A percentile compares a stretch with the other conserved stretches of the same genome.
Evolutionary conservation across 2,113 vertebrate species (phyloP).

Genomic region (Leptosomus discolor): DNA sequence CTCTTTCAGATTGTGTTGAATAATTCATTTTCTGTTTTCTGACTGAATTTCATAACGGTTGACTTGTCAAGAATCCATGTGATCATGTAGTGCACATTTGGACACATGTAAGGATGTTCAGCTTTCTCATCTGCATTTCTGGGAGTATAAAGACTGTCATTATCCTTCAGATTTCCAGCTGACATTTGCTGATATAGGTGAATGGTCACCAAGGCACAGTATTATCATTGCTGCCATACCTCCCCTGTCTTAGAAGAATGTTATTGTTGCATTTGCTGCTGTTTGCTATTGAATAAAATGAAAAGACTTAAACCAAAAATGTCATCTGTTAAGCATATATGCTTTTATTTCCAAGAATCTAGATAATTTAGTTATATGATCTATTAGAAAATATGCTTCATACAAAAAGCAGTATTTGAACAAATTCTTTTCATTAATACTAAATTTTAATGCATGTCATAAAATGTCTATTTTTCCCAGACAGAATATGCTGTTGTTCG

Average conservation of each 20-base stretch:
- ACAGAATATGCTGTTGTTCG: not conserved
- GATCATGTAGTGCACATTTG: not conserved
- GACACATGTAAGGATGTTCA: not conserved
- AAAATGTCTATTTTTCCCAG: not conserved
- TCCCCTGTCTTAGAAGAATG: not conserved
- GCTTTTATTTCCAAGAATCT: not conserved
- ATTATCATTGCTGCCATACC: not conserved
- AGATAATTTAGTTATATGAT: not conserved
- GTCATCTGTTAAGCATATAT: conserved; percentile 25
- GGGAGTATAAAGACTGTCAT: not conserved
- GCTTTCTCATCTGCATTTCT: conserved; percentile 18
- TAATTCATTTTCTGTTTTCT: conserved; percentile 51
- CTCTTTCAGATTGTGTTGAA: conserved; percentile 33
- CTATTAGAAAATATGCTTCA: not conserved
- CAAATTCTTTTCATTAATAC: not conserved
- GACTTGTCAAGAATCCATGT: conserved; percentile 18
- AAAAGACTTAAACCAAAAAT: not conserved
- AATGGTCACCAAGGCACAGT: not conserved
- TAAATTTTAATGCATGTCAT: not conserved
- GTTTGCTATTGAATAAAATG: not conserved
- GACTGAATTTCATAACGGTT: conserved; percentile 15
- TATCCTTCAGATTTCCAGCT: not conserved
- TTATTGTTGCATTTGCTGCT: not conserved
- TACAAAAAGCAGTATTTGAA: not conserved
- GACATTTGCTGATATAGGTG: not conserved